Evolutionary conservation across 1,140 invertebrate species (phyloP).

Genomic region (Sycophila sp.): DNA sequence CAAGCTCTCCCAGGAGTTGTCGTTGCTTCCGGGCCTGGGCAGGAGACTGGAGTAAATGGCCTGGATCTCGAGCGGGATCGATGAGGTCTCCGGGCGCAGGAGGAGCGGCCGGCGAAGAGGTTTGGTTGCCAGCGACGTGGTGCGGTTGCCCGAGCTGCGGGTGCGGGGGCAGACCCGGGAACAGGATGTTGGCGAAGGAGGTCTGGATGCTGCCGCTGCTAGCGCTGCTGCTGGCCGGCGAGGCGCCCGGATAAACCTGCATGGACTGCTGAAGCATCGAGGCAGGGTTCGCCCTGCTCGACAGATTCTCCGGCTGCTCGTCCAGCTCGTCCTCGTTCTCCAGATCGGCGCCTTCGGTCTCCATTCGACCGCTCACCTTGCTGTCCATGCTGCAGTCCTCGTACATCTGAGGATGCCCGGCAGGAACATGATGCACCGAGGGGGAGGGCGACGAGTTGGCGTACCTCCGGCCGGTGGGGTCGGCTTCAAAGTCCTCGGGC

Average conservation of each 20-base stretch:
- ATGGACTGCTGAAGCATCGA: conserved; percentile 52
- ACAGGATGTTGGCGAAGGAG: conserved; percentile 60
- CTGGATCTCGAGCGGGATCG: conserved; percentile 79
- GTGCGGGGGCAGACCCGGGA: conserved; percentile 58
- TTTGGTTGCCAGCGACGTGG: conserved; percentile 39
- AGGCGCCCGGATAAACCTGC: conserved; percentile 57
- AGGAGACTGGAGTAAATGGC: conserved; percentile 79
- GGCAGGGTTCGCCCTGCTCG: conserved; percentile 67
- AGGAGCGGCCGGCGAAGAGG: conserved; percentile 45
- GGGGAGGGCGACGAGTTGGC: conserved; percentile 55
- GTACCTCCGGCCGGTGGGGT: conserved; percentile 51
- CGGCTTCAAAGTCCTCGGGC: conserved; percentile 66
- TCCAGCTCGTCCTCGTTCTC: conserved; percentile 74
- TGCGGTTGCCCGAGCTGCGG: conserved; percentile 1
- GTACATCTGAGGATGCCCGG: conserved; percentile 69
- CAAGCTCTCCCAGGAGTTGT: conserved; percentile 96
- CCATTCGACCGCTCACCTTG: conserved; percentile 69
- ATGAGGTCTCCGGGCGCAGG: conserved; percentile 49
- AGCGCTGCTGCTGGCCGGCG: conserved; percentile 63
- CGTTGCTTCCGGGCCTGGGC: conserved; percentile 89
- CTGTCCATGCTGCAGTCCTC: conserved; percentile 83
- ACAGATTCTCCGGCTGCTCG: conserved; percentile 84
- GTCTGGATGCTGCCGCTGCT: conserved; percentile 63
- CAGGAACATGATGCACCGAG: conserved; percentile 49
- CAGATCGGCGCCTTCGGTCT: conserved; percentile 60